phyloP scores from a whole-genome alignment of 2,888 invertebrate species.

The Agriotes lineatus region DNA sequence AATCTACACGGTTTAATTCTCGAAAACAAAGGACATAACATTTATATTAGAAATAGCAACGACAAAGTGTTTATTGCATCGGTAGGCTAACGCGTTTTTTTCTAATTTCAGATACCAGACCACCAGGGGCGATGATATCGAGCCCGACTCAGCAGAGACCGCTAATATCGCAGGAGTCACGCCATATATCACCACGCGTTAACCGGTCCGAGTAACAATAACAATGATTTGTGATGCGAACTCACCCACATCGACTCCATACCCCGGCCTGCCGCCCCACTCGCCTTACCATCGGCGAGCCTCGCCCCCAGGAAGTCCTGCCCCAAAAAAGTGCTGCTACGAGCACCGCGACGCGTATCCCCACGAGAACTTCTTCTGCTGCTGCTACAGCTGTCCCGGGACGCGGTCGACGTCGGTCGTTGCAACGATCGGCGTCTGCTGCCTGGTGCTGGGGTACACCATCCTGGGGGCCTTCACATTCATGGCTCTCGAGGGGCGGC shows the following conservation, averaged over 20 bases:
- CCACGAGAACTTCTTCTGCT: constrained; percentile 64
- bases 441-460: constrained; percentile 91
- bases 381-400: constrained; percentile 71
- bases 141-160: constrained; percentile 4
- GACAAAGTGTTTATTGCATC: no score
- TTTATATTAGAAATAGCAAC: no score
- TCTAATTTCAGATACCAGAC: constrained; percentile 1
- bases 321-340: constrained; percentile 62
- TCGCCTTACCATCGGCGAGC: constrained; percentile 58
- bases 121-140: constrained; percentile 13
- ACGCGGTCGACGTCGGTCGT: constrained; percentile 73
- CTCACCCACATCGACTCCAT: constrained; percentile 56
- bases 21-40: no score
- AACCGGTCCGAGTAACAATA: constrained; percentile 19
- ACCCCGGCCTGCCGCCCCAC: constrained; percentile 59
- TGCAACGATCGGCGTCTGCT: constrained; percentile 85
- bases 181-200: constrained; percentile 11
- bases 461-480: constrained; percentile 93
- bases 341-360: constrained; percentile 55
- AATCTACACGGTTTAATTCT: no score
- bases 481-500: constrained; percentile 81
- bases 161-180: constrained; percentile 19
- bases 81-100: no score
- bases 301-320: constrained; percentile 64
- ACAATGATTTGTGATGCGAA: constrained; percentile 47